phyloP scores from a whole-genome alignment of 92 coral and sea anemone genomes.

The Porites divaricata region DNA sequence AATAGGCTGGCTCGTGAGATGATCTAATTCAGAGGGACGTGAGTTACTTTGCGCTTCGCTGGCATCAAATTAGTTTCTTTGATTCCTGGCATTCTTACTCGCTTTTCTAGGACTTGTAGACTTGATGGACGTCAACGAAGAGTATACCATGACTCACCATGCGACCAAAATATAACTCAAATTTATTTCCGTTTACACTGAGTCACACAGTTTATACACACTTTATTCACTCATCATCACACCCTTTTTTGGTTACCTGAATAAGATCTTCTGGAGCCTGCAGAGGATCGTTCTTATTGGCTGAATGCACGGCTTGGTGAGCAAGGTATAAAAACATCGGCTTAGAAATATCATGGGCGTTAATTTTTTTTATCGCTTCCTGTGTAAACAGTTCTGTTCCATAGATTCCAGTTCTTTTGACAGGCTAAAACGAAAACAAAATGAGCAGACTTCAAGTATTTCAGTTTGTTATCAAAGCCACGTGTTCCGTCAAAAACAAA shows the following conservation, averaged over 20 bases:
- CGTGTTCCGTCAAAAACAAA: no score
- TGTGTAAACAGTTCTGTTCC: slow-evolving; percentile 89
- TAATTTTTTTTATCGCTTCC: slow-evolving; percentile 83
- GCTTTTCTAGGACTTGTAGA: no score
- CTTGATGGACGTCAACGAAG: no score
- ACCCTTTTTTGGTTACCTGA: slow-evolving; percentile 12
- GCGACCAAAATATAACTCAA: no score
- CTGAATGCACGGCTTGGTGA: slow-evolving; percentile 96
- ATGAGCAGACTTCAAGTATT: neutral
- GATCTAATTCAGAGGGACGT: no score
- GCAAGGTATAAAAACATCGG: slow-evolving; percentile 91
- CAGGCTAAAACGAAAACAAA: slow-evolving; percentile 60
- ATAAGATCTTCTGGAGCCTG: slow-evolving; percentile 87
- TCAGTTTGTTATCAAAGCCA: neutral
- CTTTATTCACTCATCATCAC: neutral
- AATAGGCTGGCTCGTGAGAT: no score
- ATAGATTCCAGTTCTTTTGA: slow-evolving; percentile 70
- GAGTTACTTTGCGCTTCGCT: no score
- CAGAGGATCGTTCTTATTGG: slow-evolving; percentile 78
- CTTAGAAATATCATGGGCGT: slow-evolving; percentile 66
- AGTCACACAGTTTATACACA: no score
- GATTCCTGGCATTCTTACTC: no score
- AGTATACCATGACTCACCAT: no score
- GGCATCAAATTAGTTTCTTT: no score
- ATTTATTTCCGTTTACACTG: no score